Evolutionary conservation across 1,140 invertebrate genomes (phyloP).

Genomic region (Melipona quadrifasciata): DNA sequence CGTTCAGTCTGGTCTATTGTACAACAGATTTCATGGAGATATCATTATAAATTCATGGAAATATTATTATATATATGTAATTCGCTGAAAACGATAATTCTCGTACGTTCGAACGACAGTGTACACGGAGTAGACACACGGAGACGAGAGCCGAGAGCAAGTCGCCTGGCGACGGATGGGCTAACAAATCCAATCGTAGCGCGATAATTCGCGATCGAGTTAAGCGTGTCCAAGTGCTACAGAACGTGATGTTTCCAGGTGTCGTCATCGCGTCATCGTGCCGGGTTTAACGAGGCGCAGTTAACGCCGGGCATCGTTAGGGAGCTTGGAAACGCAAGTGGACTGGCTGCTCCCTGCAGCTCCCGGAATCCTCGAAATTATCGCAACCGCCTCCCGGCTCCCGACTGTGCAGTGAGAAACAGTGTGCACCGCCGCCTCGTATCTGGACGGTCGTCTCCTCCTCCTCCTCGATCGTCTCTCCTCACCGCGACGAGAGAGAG

Average conservation of each 20-base stretch:
- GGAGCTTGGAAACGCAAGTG: conserved; percentile 21
- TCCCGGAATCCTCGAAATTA: conserved; percentile 28
- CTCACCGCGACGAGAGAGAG: too few species aligned
- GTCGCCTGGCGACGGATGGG: conserved; percentile 14
- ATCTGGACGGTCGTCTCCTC: neutral
- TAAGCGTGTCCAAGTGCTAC: conserved; percentile 30
- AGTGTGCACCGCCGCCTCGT: neutral
- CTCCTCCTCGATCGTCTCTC: neutral
- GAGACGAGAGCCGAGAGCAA: neutral
- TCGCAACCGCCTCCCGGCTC: neutral
- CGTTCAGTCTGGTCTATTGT: too few species aligned
- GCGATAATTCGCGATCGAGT: conserved; percentile 60
- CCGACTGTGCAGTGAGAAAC: neutral
- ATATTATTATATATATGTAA: too few species aligned
- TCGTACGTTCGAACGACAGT: too few species aligned
- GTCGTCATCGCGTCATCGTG: conserved; percentile 32
- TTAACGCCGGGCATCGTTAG: conserved; percentile 62
- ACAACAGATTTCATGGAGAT: too few species aligned
- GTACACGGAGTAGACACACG: too few species aligned
- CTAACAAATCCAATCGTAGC: conserved; percentile 50
- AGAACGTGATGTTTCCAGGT: conserved; percentile 52
- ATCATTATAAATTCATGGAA: too few species aligned
- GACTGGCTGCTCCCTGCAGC: neutral
- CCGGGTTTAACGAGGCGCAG: conserved; percentile 66
- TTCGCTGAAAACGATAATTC: too few species aligned